phyloP scores from a whole-genome alignment of 2,797 vertebrate species.

The Platalea minor region DNA sequence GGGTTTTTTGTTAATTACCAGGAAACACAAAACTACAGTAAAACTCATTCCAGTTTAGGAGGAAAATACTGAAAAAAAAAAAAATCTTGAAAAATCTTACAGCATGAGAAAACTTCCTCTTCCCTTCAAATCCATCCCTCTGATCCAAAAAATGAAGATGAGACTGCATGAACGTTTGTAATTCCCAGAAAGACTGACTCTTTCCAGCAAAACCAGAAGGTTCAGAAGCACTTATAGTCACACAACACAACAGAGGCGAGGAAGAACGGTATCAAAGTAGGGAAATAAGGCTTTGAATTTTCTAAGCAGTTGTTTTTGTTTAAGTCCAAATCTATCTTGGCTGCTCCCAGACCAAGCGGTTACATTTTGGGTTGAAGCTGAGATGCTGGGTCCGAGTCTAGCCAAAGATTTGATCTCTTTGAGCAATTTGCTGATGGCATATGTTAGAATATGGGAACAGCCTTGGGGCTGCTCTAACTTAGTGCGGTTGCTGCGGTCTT shows the following conservation, averaged over 20 bases:
- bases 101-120: background rate
- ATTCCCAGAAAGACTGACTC: background rate
- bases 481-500: background rate
- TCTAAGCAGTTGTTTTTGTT: background rate
- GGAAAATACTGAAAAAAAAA: background rate
- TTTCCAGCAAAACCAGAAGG: background rate
- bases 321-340: background rate
- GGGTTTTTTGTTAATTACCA: background rate
- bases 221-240: background rate
- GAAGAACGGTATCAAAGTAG: background rate
- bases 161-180: background rate
- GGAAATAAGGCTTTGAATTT: background rate
- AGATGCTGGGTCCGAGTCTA: background rate
- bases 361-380: background rate
- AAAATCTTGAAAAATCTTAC: background rate
- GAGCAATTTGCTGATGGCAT: background rate
- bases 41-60: background rate
- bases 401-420: background rate
- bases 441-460: background rate
- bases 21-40: background rate
- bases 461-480: background rate
- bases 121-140: background rate
- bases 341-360: background rate
- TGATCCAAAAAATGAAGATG: background rate
- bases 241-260: background rate